Base-by-base conservation (phyloP, 2,113 vertebrate genomes). In the Triplophysa siluroides region DNA sequence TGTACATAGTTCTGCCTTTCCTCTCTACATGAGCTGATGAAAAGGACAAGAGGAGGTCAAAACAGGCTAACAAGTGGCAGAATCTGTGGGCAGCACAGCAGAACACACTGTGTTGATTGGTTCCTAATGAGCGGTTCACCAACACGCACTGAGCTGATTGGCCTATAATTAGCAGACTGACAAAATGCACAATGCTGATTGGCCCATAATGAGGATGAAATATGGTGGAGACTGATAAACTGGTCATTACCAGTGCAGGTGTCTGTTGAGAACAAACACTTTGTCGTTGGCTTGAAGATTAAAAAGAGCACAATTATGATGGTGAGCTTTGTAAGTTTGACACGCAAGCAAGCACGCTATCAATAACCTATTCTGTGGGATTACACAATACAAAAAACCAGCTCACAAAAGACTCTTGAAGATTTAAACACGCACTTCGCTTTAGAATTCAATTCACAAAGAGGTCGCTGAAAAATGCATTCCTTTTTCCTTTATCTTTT, bases 101-200 rank as follows among this genome's bases (percentile, higher is more conserved):
- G 52, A 79, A 78, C 70, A 65, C 50, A 75, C 61, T 24, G 50
- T 64, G 73, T 63, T 82, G 73, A 85, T 82, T 82, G 72, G 77
- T 74, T 71, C 61, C 72, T 79, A 85, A 82, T 82, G 77, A 79
- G 29, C 1, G 58, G 60, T 61, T 85, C 72, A 85, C 58, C 45
- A 75, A 79, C 61, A 74, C 16, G 33, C 47, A 50, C 41, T 33
- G 71, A 70, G 50, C 80, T 84, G 77, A 84, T 84, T 76, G 76
- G 76, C 69, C 74, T 66, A 52, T 81, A 81, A 84, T 79, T 66
- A 76, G 45, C 1, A 54, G 43, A 61, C 63, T 72, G 63, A 52
- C 61, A 66, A 65, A 64, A 65, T 58, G 11, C 78, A 66, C 61
- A 33, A 45, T 75, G 13, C n/a, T 62, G 72, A 75, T 75, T 75